Percentiles rank a stretch among this genome's conserved stretches.
Conservation (phyloP, 2,113 vertebrate genomes). For the Phrynocephalus versicolor region DNA sequence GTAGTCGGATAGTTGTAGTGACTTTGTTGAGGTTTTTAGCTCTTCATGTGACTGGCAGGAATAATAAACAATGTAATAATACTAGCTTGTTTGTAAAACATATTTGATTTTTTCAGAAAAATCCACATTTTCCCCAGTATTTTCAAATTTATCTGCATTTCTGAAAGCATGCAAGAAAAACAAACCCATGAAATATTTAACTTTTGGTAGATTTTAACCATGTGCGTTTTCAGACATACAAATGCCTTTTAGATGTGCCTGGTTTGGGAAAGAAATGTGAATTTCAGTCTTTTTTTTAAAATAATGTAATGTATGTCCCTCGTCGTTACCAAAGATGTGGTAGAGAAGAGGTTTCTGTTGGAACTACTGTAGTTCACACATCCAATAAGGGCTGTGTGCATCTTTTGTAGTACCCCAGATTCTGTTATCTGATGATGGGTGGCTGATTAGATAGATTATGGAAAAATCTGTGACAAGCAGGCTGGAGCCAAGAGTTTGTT, state of each 20-base stretch:
- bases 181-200: no score
- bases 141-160: background rate
- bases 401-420: background rate
- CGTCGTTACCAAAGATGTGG: background rate
- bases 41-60: background rate
- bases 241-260: no score
- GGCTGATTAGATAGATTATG: no score
- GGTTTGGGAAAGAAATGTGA: background rate
- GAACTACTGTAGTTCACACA: background rate
- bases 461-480: background rate
- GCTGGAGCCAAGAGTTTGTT: background rate
- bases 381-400: no score
- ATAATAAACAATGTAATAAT: background rate
- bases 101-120: background rate
- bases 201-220: no score
- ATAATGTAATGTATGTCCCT: background rate
- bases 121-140: background rate
- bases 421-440: no score
- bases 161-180: background rate
- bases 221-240: no score
- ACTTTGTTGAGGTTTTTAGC: background rate
- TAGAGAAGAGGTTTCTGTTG: background rate
- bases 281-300: background rate
- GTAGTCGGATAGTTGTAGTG: background rate
- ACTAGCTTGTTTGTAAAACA: background rate